phyloP scores from a whole-genome alignment of 2,113 vertebrate species.

The Campylorhamphus procurvoides region DNA sequence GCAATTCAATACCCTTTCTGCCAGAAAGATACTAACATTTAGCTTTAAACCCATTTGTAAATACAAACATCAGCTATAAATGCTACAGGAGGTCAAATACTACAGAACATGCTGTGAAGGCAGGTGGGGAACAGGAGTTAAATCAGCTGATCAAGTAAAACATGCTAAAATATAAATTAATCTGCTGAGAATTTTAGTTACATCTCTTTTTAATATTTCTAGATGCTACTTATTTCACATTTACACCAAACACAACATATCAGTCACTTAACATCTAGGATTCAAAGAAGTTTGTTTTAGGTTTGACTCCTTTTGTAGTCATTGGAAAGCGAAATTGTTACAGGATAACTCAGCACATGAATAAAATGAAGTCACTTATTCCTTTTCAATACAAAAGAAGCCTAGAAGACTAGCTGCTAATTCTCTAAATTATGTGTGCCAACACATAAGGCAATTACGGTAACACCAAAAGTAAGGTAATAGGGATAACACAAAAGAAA shows the following conservation, averaged over 20 bases:
- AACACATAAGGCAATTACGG: not conserved
- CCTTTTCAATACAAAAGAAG: not conserved
- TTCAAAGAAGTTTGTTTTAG: not conserved
- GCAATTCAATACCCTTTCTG: not conserved
- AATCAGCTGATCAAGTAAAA: not conserved
- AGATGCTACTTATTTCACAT: not conserved
- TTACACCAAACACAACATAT: not conserved
- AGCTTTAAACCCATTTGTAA: not conserved
- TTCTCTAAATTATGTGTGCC: not conserved
- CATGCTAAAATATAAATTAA: not conserved
- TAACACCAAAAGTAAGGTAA: not conserved
- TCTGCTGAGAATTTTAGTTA: not conserved
- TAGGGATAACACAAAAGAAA: not conserved
- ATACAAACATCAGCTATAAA: not conserved
- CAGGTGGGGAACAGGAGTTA: not conserved
- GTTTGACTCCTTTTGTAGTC: not conserved
- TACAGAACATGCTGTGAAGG: not conserved
- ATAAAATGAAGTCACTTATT: not conserved
- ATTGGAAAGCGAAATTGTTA: not conserved
- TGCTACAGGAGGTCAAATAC: not conserved
- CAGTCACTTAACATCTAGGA: not conserved
- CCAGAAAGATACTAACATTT: not conserved
- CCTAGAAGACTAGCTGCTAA: not conserved
- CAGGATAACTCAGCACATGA: not conserved
- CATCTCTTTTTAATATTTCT: not conserved